Evolutionary conservation across 2,113 vertebrate genomes (phyloP).

Genomic region (Paralichthys olivaceus): DNA sequence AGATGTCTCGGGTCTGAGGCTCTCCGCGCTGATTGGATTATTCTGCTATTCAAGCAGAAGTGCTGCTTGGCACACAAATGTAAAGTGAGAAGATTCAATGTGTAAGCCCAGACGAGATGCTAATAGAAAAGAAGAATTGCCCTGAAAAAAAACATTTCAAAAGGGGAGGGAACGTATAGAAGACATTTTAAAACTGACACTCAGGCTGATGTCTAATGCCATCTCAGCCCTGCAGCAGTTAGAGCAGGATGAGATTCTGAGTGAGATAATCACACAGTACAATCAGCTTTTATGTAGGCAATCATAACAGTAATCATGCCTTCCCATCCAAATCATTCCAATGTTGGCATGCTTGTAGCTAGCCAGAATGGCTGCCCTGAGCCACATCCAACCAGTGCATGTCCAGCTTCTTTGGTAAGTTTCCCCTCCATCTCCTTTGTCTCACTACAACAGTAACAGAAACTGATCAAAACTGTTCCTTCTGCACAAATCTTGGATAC

Average conservation of each 20-base stretch:
- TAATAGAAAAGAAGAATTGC: conserved; percentile 70
- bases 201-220: conserved; percentile 47
- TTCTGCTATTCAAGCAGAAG: conserved; percentile 76
- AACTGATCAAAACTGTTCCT: conserved; percentile 15
- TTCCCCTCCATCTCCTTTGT: not conserved
- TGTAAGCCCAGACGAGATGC: conserved; percentile 72
- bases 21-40: conserved; percentile 73
- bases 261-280: conserved; percentile 50
- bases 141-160: conserved; percentile 46
- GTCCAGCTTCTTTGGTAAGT: not conserved
- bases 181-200: conserved; percentile 50
- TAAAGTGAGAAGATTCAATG: conserved; percentile 74
- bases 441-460: conserved; percentile 19
- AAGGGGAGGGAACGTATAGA: conserved; percentile 25
- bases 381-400: not conserved
- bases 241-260: conserved; percentile 37
- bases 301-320: conserved; percentile 58
- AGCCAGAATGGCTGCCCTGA: conserved; percentile 12
- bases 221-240: conserved; percentile 38
- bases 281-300: conserved; percentile 55
- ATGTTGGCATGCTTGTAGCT: conserved; percentile 28
- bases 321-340: conserved; percentile 37
- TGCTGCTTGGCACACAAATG: conserved; percentile 64
- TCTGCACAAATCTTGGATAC: conserved; percentile 5
- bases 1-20: conserved; percentile 70